These are phyloP conservation scores for Platerodrilus igneus DNA, from an alignment of 2,888 invertebrate species.

Conservation along the genomic window DNA sequence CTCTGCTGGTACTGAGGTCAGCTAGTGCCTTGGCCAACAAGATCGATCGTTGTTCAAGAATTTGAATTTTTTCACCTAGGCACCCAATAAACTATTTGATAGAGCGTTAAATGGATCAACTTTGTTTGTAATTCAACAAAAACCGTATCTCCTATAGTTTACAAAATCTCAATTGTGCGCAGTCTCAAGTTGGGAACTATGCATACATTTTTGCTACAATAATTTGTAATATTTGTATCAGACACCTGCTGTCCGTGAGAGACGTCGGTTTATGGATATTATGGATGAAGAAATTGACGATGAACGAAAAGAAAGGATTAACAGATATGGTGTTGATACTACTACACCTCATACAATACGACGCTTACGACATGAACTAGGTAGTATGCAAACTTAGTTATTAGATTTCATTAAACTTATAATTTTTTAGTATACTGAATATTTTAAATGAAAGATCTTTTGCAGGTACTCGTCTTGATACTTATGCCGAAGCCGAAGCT, in stretches of 20 bases:
- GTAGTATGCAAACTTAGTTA: slow-evolving; percentile 36
- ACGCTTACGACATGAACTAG: slow-evolving; percentile 77
- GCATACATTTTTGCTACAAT: neutral
- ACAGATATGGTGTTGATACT: slow-evolving; percentile 66
- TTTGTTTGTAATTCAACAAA: too few species aligned
- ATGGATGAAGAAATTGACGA: slow-evolving; percentile 96
- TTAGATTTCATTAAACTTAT: neutral
- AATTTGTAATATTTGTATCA: slow-evolving; percentile 43
- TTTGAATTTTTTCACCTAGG: too few species aligned
- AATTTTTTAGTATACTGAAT: neutral
- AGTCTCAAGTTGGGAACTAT: too few species aligned
- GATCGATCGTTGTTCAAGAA: too few species aligned
- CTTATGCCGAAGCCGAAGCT: slow-evolving; percentile 84
- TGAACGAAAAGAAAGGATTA: slow-evolving; percentile 76
- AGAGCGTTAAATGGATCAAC: too few species aligned
- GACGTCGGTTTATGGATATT: slow-evolving; percentile 86
- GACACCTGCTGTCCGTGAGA: slow-evolving; percentile 84
- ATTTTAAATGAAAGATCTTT: slow-evolving; percentile 3
- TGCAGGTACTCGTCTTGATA: slow-evolving; percentile 65
- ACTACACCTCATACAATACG: slow-evolving; percentile 60
- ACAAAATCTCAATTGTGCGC: too few species aligned
- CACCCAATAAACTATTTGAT: too few species aligned
- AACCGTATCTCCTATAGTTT: too few species aligned
- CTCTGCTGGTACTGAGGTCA: too few species aligned
- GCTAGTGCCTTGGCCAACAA: too few species aligned